phyloP scores from a whole-genome alignment of 2,797 vertebrate species.

The Peromyscus eremicus region DNA sequence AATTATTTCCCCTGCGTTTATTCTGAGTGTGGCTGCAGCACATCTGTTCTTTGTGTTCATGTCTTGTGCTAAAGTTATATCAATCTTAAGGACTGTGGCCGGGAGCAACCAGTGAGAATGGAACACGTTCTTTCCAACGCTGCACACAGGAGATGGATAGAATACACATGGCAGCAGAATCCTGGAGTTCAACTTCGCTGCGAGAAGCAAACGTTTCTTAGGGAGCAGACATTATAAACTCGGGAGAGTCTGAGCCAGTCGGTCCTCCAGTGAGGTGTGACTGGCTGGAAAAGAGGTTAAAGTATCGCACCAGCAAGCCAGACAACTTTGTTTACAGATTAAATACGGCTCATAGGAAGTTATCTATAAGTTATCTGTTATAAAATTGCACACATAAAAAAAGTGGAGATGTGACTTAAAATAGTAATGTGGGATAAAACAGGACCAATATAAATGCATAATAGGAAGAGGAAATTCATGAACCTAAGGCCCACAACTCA shows the following conservation, averaged over 20 bases:
- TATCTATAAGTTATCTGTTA: not conserved
- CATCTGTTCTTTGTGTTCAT: not conserved
- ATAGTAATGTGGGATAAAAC: not conserved
- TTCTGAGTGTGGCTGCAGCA: not conserved
- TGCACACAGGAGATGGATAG: accelerated
- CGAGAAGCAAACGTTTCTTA: not conserved
- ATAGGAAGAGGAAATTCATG: not conserved
- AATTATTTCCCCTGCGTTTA: conserved; percentile 5
- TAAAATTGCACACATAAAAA: not conserved
- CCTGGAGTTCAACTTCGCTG: not conserved
- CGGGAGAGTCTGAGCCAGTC: not conserved
- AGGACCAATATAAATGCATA: not conserved
- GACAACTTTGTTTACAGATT: not conserved
- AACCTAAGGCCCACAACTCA: not conserved
- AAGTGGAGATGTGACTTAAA: not conserved
- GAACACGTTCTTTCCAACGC: not conserved
- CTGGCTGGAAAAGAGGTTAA: not conserved
- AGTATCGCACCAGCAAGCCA: not conserved
- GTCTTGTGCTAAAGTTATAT: not conserved
- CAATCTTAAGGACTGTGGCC: not conserved
- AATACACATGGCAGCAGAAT: not conserved
- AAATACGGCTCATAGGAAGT: conserved; percentile 3
- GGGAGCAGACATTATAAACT: not conserved
- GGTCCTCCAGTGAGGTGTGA: not conserved
- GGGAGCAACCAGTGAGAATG: not conserved